A percentile compares a stretch with the other conserved stretches of the same genome.
Evolutionary conservation across 2,888 invertebrate species (phyloP).

Genomic region (Coremacera marginata): DNA sequence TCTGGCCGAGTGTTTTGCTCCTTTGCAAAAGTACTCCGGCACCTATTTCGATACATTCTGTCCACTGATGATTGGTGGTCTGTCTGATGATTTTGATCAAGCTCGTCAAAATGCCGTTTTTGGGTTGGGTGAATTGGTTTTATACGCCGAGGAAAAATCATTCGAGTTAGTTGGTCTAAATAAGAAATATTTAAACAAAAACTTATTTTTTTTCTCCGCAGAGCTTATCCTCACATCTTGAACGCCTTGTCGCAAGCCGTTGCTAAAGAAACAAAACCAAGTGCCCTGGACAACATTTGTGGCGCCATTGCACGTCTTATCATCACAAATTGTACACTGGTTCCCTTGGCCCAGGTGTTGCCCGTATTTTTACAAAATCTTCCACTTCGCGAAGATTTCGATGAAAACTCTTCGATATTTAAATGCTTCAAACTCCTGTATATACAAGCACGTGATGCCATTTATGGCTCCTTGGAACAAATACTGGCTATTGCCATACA

Average conservation of each 20-base stretch:
- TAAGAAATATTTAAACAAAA: not conserved
- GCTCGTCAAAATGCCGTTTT: conserved; percentile 83
- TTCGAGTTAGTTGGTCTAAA: conserved; percentile 70
- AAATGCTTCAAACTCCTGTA: conserved; percentile 76
- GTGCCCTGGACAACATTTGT: conserved; percentile 82
- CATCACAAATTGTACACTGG: conserved; percentile 73
- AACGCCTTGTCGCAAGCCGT: conserved; percentile 77
- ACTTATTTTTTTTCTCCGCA: conserved; percentile 57
- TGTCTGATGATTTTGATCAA: conserved; percentile 76
- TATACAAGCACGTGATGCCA: conserved; percentile 73
- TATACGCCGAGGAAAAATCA: conserved; percentile 75
- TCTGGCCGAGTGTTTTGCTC: conserved; percentile 79
- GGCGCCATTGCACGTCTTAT: conserved; percentile 83
- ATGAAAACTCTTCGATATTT: conserved; percentile 80
- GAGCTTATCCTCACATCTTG: conserved; percentile 77
- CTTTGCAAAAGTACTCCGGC: conserved; percentile 72
- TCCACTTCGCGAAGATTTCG: conserved; percentile 80
- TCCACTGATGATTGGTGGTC: conserved; percentile 74
- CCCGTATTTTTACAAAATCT: conserved; percentile 79
- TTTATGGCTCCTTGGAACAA: conserved; percentile 71
- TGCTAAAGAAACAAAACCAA: conserved; percentile 74
- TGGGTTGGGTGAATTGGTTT: conserved; percentile 80
- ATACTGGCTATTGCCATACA: conserved; percentile 73
- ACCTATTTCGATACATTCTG: conserved; percentile 75
- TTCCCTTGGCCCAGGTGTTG: conserved; percentile 81